These are phyloP conservation scores for Osmerus mordax DNA, from an alignment of 2,113 vertebrate genomes.

Conservation along the genomic window DNA sequence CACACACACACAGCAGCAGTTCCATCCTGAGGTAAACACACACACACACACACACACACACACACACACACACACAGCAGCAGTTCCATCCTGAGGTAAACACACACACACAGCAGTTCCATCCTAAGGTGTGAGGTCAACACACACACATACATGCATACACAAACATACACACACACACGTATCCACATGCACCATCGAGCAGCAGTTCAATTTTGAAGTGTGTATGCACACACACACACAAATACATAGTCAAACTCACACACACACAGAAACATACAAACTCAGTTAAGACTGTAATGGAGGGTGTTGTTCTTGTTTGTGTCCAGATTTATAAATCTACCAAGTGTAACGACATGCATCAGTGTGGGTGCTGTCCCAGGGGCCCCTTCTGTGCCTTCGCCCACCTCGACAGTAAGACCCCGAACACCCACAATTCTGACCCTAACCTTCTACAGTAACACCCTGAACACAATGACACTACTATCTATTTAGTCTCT, in stretches of 20 bases:
- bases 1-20: neutral
- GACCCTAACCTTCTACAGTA: slow-evolving; percentile 1
- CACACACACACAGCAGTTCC: slow-evolving; percentile 34
- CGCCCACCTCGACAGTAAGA: slow-evolving; percentile 93
- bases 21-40: no score
- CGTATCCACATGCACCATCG: no score
- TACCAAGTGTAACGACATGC: slow-evolving; percentile 98
- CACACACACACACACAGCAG: no score
- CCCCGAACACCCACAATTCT: neutral
- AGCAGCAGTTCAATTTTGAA: no score
- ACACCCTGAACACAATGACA: neutral
- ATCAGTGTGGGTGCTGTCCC: slow-evolving; percentile 95
- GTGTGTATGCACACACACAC: neutral
- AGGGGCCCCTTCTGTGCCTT: slow-evolving; percentile 99
- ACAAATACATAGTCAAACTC: neutral
- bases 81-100: no score
- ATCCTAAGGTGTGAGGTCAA: slow-evolving; percentile 82
- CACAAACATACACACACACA: no score
- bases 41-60: no score
- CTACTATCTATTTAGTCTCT: neutral
- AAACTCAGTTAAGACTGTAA: neutral
- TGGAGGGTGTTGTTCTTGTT: neutral
- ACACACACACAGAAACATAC: neutral
- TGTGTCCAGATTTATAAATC: slow-evolving; percentile 92
- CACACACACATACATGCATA: no score